Conservation (phyloP, 2,113 vertebrate genomes). For the Craseonycteris thonglongyai region DNA sequence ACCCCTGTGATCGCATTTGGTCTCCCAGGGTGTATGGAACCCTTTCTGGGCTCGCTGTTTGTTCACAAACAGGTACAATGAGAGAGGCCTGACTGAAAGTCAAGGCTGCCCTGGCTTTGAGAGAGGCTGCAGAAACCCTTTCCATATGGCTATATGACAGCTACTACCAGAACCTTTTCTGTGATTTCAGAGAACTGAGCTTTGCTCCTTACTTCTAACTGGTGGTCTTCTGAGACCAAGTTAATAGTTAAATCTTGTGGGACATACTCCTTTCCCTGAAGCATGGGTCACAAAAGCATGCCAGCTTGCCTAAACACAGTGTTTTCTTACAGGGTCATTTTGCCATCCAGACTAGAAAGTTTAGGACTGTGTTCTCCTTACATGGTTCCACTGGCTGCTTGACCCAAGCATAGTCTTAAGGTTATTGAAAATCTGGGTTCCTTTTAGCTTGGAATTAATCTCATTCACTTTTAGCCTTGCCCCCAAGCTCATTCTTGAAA, state of each 20-base stretch:
- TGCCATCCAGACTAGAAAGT: not conserved
- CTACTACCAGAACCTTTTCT: not conserved
- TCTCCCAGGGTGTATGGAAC: not conserved
- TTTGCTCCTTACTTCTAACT: not conserved
- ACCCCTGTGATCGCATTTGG: not conserved
- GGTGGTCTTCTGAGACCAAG: not conserved
- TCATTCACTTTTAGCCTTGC: not conserved
- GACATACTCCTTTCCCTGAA: not conserved
- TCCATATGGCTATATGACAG: not conserved
- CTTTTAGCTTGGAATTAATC: conserved; percentile 3
- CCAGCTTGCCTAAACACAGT: not conserved
- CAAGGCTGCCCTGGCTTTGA: not conserved
- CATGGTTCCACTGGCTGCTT: not conserved
- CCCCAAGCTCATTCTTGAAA: not conserved
- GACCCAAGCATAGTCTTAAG: not conserved
- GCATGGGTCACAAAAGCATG: not conserved
- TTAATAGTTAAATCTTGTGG: not conserved
- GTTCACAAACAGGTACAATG: not conserved
- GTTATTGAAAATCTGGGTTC: not conserved
- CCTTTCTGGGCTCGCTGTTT: not conserved
- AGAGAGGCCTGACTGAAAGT: not conserved
- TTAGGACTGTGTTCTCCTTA: not conserved
- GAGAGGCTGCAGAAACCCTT: not conserved
- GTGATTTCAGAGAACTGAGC: not conserved
- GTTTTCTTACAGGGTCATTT: not conserved